phyloP scores from a whole-genome alignment of 2,113 vertebrate species.

The Dicaeum eximium region DNA sequence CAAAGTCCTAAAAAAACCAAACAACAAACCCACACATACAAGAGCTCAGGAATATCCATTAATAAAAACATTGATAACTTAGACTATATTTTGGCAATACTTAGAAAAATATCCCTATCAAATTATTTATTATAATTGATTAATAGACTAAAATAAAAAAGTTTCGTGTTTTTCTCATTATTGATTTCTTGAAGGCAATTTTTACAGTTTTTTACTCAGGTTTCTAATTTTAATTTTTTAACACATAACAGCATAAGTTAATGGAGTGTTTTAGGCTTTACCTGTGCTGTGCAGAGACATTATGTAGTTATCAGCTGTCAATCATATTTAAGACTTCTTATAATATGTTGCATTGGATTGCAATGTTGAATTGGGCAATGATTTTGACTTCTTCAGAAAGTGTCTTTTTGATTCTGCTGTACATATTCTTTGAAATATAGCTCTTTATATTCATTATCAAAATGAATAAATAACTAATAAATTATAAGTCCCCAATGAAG shows the following conservation, averaged over 20 bases:
- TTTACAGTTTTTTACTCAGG: background rate
- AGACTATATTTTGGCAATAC: background rate
- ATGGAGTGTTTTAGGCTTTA: background rate
- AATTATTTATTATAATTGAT: background rate
- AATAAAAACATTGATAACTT: background rate
- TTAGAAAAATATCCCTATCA: background rate
- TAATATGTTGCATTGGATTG: background rate
- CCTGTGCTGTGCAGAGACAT: background rate
- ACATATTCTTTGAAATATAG: background rate
- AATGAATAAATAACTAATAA: too few species aligned
- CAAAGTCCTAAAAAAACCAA: background rate
- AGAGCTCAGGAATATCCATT: background rate
- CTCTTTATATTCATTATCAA: background rate
- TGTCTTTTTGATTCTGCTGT: background rate
- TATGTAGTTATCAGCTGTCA: background rate
- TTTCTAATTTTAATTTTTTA: background rate
- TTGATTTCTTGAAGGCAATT: background rate
- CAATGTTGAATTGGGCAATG: background rate
- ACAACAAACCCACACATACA: background rate
- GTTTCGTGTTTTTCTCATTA: background rate
- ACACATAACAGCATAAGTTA: background rate
- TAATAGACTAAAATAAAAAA: background rate
- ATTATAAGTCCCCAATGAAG: background rate
- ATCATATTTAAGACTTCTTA: background rate
- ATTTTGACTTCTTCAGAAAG: background rate